phyloP scores from a whole-genome alignment of 2,888 invertebrate species.

The Entomobrya proxima region DNA sequence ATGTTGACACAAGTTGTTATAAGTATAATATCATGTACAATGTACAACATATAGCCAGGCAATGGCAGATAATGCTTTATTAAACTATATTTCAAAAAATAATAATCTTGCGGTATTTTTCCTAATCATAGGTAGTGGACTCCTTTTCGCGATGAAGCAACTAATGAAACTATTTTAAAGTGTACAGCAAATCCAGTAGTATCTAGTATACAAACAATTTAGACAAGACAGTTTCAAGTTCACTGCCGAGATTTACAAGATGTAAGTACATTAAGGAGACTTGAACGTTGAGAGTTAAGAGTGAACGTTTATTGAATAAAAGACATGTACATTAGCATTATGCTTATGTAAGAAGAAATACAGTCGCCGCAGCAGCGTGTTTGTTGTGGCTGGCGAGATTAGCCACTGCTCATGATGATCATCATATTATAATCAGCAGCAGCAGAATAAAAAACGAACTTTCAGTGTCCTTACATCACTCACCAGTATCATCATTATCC shows the following conservation, averaged over 20 bases:
- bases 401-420: neutral
- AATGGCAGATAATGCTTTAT: too few species aligned
- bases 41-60: too few species aligned
- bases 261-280: neutral
- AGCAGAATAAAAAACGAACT: neutral
- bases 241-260: conserved; percentile 1
- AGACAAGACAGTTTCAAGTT: too few species aligned
- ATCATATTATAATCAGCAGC: neutral
- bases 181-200: neutral
- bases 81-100: too few species aligned
- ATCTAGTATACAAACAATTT: too few species aligned
- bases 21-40: too few species aligned
- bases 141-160: neutral
- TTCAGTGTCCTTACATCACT: conserved; percentile 22
- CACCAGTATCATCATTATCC: neutral
- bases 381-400: conserved; percentile 11
- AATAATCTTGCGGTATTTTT: too few species aligned
- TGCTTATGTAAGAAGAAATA: conserved; percentile 2
- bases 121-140: too few species aligned
- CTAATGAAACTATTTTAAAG: neutral
- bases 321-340: neutral
- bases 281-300: neutral
- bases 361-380: neutral
- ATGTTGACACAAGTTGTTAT: too few species aligned
- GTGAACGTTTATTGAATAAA: neutral